These are phyloP conservation scores for Philotrypesis tridentata DNA, from an alignment of 1,140 invertebrate genomes.

Conservation along the genomic window DNA sequence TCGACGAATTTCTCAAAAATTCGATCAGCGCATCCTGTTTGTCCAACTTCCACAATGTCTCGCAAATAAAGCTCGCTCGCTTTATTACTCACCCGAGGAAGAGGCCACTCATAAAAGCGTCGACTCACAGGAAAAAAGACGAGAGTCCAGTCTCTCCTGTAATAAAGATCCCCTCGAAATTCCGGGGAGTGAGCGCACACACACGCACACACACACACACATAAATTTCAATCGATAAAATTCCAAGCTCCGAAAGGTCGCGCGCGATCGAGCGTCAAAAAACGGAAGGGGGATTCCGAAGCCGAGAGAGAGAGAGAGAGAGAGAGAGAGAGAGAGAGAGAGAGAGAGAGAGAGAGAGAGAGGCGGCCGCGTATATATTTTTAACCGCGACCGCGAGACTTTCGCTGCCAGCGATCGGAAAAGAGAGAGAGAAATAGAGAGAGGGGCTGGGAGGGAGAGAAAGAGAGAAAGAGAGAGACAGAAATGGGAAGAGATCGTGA, in stretches of 20 bases:
- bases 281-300: background rate
- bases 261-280: conserved; percentile 11
- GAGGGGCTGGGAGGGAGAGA: no score
- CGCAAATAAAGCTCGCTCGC: no score
- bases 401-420: background rate
- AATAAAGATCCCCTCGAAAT: conserved; percentile 1
- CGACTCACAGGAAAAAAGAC: background rate
- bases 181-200: no score
- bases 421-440: background rate
- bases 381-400: conserved; percentile 22
- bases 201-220: background rate
- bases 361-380: conserved; percentile 44
- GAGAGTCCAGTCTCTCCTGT: background rate
- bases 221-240: conserved; percentile 38
- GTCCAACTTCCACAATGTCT: background rate
- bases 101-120: no score
- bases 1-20: background rate
- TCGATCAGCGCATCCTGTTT: background rate
- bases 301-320: no score
- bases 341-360: no score
- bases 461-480: background rate
- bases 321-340: no score
- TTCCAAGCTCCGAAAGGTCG: background rate
- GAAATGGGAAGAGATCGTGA: background rate
- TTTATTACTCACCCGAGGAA: no score